Evolutionary conservation across 2,888 invertebrate species (phyloP).

Genomic region (Acrobasis suavella): DNA sequence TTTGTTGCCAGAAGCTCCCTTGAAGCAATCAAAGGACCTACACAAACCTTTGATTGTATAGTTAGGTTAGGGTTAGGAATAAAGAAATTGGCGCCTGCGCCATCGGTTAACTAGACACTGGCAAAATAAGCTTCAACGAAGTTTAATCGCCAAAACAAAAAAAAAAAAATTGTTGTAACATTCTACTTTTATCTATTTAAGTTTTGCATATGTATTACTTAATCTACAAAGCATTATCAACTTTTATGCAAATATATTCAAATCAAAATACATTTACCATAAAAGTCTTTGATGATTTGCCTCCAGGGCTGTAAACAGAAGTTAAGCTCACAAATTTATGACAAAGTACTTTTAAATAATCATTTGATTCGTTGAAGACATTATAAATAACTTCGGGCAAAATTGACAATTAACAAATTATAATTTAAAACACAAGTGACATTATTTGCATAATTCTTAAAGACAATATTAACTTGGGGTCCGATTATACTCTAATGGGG

Average conservation of each 20-base stretch:
- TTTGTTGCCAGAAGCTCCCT: no score
- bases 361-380: slow-evolving; percentile 26
- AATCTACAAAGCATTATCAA: neutral
- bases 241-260: slow-evolving; percentile 12
- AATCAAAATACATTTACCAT: neutral
- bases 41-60: no score
- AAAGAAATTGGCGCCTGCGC: no score
- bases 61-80: no score
- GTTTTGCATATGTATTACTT: neutral
- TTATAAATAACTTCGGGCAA: slow-evolving; percentile 47
- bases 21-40: no score
- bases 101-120: no score
- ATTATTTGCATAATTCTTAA: slow-evolving; percentile 49
- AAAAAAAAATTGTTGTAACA: no score
- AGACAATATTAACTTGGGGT: slow-evolving; percentile 49
- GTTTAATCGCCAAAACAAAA: no score
- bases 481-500: slow-evolving; percentile 38
- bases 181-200: neutral
- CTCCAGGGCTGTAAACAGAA: neutral
- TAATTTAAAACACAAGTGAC: slow-evolving; percentile 42
- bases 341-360: slow-evolving; percentile 13
- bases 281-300: slow-evolving; percentile 7
- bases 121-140: no score
- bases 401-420: slow-evolving; percentile 53
- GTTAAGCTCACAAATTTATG: neutral